These are phyloP conservation scores for Sinocyclocheilus anshuiensis DNA, from an alignment of 2,113 vertebrate species.

Conservation along the genomic window DNA sequence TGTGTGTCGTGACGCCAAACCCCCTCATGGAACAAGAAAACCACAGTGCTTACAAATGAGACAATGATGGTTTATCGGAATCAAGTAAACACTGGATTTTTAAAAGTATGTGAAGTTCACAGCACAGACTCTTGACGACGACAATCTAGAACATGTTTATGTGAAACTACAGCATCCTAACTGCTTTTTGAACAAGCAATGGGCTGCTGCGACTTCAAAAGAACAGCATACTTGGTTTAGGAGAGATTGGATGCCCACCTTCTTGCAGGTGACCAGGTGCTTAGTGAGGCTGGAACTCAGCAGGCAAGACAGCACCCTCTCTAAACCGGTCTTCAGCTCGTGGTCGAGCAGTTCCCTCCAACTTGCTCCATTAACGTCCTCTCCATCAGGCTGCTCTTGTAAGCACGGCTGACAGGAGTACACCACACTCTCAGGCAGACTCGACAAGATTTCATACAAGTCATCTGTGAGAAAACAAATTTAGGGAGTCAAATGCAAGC, in stretches of 20 bases:
- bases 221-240: not conserved
- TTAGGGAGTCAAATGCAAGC: not conserved
- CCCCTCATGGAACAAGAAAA: no score
- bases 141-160: no score
- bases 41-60: no score
- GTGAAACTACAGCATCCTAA: no score
- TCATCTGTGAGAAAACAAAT: constrained; percentile 75
- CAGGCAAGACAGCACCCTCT: constrained; percentile 85
- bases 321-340: constrained; percentile 83
- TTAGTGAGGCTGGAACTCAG: constrained; percentile 80
- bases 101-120: no score
- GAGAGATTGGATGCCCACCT: constrained; percentile 70
- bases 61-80: no score
- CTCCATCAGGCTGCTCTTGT: constrained; percentile 74
- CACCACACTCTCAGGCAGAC: constrained; percentile 87
- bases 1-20: no score
- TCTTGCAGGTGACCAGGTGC: constrained; percentile 81
- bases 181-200: not conserved
- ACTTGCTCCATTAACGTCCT: constrained; percentile 16
- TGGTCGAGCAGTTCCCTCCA: constrained; percentile 86
- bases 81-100: no score
- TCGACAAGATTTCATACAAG: constrained; percentile 91
- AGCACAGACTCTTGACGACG: no score
- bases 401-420: constrained; percentile 88
- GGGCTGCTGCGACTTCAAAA: not conserved